Percentiles rank a stretch among this genome's conserved stretches.
These are phyloP conservation scores for Caenorhabditis panamensis DNA, from an alignment of 2,888 invertebrate genomes.

Conservation along the genomic window DNA sequence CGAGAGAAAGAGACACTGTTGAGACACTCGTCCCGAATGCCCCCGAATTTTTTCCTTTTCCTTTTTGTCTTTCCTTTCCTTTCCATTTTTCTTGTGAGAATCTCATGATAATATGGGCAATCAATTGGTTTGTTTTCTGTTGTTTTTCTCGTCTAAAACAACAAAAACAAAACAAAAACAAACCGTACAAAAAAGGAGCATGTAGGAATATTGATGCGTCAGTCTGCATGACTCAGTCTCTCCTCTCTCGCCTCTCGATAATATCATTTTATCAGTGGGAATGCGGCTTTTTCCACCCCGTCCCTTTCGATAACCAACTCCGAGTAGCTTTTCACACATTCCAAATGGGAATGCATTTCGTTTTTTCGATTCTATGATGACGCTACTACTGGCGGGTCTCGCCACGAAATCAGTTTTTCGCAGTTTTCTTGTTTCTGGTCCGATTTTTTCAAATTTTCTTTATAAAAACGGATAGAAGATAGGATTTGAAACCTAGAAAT, in stretches of 20 bases:
- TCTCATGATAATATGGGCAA: conserved; percentile 2
- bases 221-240: neutral
- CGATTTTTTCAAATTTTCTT: no score
- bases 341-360: no score
- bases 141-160: neutral
- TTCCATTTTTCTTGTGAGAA: no score
- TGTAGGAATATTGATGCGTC: neutral
- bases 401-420: no score
- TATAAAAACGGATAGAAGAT: no score
- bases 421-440: no score
- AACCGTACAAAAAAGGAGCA: neutral
- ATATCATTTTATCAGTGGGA: neutral
- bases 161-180: no score
- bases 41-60: conserved; percentile 15
- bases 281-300: neutral
- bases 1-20: conserved; percentile 1
- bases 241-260: neutral
- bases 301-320: no score
- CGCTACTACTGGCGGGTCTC: no score
- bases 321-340: conserved; percentile 11
- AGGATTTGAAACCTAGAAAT: no score
- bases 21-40: neutral
- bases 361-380: no score
- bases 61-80: neutral
- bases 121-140: neutral